Conservation (phyloP, 2,888 invertebrate genomes). For the Fabriciana adippe region DNA sequence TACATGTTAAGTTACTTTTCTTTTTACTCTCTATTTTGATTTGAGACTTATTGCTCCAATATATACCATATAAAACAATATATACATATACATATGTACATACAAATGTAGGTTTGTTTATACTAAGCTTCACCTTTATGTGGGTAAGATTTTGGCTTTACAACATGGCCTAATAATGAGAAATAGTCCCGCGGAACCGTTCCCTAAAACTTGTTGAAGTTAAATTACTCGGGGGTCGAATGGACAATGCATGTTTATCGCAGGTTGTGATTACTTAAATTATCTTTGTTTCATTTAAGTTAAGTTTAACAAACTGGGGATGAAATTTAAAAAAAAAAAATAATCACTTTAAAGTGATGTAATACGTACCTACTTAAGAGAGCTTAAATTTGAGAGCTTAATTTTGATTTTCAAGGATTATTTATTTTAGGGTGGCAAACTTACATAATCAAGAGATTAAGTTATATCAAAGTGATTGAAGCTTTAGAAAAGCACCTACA, state of each 20-base stretch:
- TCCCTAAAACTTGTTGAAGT: slow-evolving; percentile 48
- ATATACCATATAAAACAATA: too few species aligned
- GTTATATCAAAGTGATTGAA: too few species aligned
- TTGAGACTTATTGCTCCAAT: too few species aligned
- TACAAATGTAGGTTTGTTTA: slow-evolving; percentile 4
- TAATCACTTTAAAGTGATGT: too few species aligned
- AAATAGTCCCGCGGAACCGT: slow-evolving; percentile 43
- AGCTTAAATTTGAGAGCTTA: too few species aligned
- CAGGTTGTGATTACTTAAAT: slow-evolving; percentile 55
- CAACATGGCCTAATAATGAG: slow-evolving; percentile 36
- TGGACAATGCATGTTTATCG: slow-evolving; percentile 65
- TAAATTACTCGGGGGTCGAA: slow-evolving; percentile 55
- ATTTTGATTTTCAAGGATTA: too few species aligned
- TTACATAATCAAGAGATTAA: too few species aligned
- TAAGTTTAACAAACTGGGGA: not conserved
- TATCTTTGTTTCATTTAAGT: slow-evolving; percentile 29
- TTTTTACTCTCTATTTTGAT: too few species aligned
- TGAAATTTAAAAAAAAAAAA: slow-evolving; percentile 10
- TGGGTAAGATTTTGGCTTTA: slow-evolving; percentile 10
- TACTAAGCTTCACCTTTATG: slow-evolving; percentile 7
- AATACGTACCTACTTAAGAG: too few species aligned
- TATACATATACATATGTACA: not conserved
- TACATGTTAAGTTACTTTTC: too few species aligned
- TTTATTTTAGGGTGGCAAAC: too few species aligned
- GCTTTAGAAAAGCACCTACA: too few species aligned